phyloP scores from a whole-genome alignment of 2,113 vertebrate genomes.

The Tupaia chinensis region DNA sequence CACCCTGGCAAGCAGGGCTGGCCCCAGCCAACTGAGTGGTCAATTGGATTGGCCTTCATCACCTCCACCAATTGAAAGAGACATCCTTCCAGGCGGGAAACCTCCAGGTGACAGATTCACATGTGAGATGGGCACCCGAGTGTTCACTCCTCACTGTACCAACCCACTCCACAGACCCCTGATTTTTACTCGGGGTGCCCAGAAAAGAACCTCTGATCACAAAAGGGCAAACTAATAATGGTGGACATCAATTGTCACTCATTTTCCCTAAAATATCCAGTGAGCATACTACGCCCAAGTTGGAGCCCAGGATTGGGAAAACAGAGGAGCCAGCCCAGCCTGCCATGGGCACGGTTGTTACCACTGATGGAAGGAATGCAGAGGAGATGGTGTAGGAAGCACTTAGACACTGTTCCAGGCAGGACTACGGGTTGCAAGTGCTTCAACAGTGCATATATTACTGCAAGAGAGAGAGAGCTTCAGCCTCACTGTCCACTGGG shows the following conservation, averaged over 20 bases:
- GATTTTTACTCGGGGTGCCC: not conserved
- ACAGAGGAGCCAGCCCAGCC: not conserved
- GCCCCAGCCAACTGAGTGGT: not conserved
- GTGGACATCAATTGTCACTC: not conserved
- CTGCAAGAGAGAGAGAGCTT: slow-evolving; percentile 71
- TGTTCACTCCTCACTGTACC: not conserved
- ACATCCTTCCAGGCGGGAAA: not conserved
- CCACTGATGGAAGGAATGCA: not conserved
- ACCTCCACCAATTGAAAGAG: not conserved
- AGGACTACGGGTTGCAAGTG: not conserved
- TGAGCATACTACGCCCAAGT: not conserved
- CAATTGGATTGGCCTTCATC: not conserved
- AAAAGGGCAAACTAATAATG: not conserved
- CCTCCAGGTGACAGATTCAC: not conserved
- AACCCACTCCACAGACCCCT: not conserved
- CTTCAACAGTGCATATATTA: slow-evolving; percentile 70
- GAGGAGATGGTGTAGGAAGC: not conserved
- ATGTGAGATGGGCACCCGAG: not conserved
- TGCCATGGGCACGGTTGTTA: rapidly evolving
- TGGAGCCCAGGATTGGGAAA: rapidly evolving
- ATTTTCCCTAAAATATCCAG: too few relatives aligned
- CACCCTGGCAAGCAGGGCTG: not conserved
- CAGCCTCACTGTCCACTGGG: slow-evolving; percentile 57
- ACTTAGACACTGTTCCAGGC: rapidly evolving
- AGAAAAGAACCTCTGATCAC: not conserved